These are phyloP conservation scores for Porites divaricata DNA, from an alignment of 92 coral and sea anemone genomes.

Conservation along the genomic window DNA sequence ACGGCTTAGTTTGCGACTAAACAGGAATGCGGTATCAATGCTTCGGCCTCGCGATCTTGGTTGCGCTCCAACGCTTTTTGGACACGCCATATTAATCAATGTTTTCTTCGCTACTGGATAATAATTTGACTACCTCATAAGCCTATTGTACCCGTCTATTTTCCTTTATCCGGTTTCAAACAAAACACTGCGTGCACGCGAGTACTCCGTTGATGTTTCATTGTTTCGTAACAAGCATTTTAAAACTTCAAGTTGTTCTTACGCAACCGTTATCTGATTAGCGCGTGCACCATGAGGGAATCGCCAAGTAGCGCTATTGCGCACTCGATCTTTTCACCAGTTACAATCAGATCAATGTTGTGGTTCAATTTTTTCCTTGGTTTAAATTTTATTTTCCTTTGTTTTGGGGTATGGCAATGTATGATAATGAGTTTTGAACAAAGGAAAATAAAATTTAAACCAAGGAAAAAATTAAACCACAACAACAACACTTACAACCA, in stretches of 20 bases:
- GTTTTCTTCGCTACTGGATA: constrained; percentile 15
- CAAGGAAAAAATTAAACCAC: too few relatives aligned
- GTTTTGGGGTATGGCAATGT: too few relatives aligned
- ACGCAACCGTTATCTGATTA: constrained; percentile 10
- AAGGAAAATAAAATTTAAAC: too few relatives aligned
- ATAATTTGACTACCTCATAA: not conserved
- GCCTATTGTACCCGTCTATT: not conserved
- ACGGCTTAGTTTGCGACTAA: constrained; percentile 6
- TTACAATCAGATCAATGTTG: too few relatives aligned
- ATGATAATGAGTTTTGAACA: too few relatives aligned
- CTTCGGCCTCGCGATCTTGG: not conserved
- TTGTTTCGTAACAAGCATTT: constrained; percentile 38
- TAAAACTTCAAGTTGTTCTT: constrained; percentile 25
- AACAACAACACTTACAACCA: too few relatives aligned
- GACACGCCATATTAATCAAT: constrained; percentile 24
- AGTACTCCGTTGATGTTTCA: not conserved
- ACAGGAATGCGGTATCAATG: constrained; percentile 7
- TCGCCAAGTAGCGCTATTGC: too few relatives aligned
- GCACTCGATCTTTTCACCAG: too few relatives aligned
- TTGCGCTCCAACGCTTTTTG: constrained; percentile 19
- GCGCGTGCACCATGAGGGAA: constrained; percentile 13
- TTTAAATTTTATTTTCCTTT: too few relatives aligned
- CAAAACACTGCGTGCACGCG: not conserved
- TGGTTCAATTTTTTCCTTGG: too few relatives aligned
- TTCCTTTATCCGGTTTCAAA: constrained; percentile 2